Evolutionary conservation across 2,113 vertebrate species (phyloP).

Genomic region (Paedocypris sp.): DNA sequence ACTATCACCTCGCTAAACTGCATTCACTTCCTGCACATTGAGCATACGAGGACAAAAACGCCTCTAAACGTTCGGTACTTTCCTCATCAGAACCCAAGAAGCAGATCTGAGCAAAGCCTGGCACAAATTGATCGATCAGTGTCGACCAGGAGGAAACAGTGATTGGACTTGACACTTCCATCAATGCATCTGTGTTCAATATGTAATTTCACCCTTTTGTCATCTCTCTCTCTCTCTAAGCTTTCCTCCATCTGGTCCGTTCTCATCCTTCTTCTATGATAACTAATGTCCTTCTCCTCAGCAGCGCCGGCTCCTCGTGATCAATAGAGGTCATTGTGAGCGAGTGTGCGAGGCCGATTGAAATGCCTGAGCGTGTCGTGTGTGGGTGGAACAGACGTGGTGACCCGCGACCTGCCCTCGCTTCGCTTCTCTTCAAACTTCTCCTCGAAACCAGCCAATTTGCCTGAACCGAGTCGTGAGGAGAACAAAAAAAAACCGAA

Average conservation of each 20-base stretch:
- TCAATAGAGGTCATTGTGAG: slow-evolving; percentile 26
- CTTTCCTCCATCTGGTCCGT: neutral
- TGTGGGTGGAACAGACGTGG: slow-evolving; percentile 15
- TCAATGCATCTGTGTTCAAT: neutral
- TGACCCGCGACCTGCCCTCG: neutral
- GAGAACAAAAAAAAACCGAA: slow-evolving; percentile 19
- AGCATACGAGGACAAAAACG: too few relatives aligned
- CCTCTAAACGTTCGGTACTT: neutral
- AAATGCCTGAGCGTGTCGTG: slow-evolving; percentile 9
- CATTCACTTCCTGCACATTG: too few relatives aligned
- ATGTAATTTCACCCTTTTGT: neutral
- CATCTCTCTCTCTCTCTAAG: neutral
- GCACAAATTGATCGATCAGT: slow-evolving; percentile 9
- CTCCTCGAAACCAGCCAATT: slow-evolving; percentile 24
- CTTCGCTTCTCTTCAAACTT: slow-evolving; percentile 21
- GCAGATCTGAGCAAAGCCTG: neutral
- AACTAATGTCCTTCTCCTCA: slow-evolving; percentile 13
- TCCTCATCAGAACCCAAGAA: neutral
- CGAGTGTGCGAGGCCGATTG: slow-evolving; percentile 2
- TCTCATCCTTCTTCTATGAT: neutral
- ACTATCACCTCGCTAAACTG: too few relatives aligned
- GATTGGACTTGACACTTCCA: slow-evolving; percentile 10
- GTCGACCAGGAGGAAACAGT: neutral
- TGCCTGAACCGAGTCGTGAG: slow-evolving; percentile 5
- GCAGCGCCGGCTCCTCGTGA: neutral